Conservation (phyloP, 2,113 vertebrate genomes). For the Pygoscelis adeliae region DNA sequence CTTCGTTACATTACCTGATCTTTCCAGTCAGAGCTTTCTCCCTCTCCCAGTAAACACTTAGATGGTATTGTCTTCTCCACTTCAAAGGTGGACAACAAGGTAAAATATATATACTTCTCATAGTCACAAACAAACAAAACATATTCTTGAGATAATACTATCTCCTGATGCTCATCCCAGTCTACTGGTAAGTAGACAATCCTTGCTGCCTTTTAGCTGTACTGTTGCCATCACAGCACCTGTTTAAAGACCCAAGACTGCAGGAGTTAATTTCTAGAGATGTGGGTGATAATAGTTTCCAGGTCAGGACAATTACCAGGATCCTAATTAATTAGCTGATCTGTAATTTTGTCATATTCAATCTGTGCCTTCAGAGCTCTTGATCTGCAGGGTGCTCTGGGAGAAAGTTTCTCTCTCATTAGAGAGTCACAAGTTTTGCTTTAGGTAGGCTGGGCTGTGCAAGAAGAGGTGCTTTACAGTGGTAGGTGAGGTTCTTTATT, state of each 20-base stretch:
- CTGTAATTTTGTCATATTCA: background rate
- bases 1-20: background rate
- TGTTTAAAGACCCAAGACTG: background rate
- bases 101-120: background rate
- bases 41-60: background rate
- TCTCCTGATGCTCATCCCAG: background rate
- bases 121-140: background rate
- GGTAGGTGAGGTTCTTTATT: background rate
- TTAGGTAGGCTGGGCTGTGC: background rate
- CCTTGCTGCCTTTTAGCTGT: background rate
- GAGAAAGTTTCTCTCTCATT: background rate
- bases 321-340: background rate
- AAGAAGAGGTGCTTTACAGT: background rate
- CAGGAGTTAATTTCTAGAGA: background rate
- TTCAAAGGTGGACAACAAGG: background rate
- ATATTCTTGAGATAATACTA: background rate
- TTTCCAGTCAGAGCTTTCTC: background rate
- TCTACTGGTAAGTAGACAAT: background rate
- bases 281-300: background rate
- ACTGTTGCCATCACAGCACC: background rate
- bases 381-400: background rate
- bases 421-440: background rate
- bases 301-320: background rate
- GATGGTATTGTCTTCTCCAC: background rate
- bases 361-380: background rate